phyloP scores from a whole-genome alignment of 2,888 invertebrate species.

The Cyclophora albipunctata region DNA sequence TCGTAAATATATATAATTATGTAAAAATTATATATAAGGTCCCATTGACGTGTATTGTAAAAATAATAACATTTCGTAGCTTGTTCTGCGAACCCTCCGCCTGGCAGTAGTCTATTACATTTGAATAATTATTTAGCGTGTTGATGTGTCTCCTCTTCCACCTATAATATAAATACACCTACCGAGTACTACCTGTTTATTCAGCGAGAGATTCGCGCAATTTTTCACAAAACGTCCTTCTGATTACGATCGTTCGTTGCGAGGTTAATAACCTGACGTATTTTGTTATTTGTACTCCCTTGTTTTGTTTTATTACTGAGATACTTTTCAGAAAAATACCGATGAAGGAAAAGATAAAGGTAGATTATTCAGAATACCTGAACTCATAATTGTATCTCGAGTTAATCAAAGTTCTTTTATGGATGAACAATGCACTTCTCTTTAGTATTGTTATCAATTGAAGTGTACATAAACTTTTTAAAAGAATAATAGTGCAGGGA shows the following conservation, averaged over 20 bases:
- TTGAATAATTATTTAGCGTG: slow-evolving; percentile 62
- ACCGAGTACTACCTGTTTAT: slow-evolving; percentile 11
- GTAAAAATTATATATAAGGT: not conserved
- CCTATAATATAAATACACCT: slow-evolving; percentile 24
- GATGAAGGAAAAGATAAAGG: no score
- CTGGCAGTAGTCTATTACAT: slow-evolving; percentile 56
- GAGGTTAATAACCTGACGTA: slow-evolving; percentile 17
- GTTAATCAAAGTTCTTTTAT: no score
- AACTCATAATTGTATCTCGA: no score
- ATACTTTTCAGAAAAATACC: no score
- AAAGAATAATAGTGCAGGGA: no score
- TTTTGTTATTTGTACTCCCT: slow-evolving; percentile 1
- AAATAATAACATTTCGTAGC: no score
- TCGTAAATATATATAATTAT: not conserved
- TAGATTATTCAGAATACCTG: no score
- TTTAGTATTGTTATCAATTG: no score
- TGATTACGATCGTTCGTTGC: slow-evolving; percentile 4
- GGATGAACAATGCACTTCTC: no score
- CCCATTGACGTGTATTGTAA: no score
- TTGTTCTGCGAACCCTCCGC: slow-evolving; percentile 25
- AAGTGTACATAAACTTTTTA: no score
- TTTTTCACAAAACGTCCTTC: slow-evolving; percentile 21
- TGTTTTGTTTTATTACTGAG: not conserved
- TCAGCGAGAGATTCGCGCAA: slow-evolving; percentile 17
- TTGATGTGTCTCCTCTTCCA: slow-evolving; percentile 51